Conservation (phyloP, 2,888 invertebrate species). For the Atrina japonica region DNA sequence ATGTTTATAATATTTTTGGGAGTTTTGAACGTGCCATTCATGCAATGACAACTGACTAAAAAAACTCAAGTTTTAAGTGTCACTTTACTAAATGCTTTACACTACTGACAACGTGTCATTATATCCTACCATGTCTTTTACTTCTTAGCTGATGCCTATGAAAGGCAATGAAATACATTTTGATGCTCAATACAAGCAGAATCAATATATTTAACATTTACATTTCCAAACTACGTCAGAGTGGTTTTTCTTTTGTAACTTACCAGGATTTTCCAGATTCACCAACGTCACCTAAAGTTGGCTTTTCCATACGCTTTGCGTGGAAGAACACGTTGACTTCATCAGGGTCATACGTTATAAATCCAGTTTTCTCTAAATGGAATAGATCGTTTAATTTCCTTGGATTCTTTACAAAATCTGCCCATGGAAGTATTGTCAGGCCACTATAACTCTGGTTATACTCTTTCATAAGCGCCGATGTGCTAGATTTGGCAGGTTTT, state of each 20-base stretch:
- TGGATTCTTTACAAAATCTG: constrained; percentile 65
- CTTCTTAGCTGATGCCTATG: no score
- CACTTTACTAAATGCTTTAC: no score
- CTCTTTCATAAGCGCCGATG: constrained; percentile 35
- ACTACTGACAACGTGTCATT: no score
- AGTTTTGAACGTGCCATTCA: no score
- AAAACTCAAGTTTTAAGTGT: no score
- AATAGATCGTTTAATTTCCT: constrained; percentile 62
- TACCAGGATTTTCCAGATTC: constrained; percentile 68
- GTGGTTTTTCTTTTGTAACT: constrained; percentile 28
- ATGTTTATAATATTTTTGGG: no score
- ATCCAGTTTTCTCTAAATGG: constrained; percentile 56
- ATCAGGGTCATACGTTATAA: constrained; percentile 64
- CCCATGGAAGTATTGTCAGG: constrained; percentile 68
- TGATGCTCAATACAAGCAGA: no score
- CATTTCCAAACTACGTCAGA: no score
- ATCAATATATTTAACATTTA: no score
- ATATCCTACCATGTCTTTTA: no score
- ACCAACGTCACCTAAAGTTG: constrained; percentile 64
- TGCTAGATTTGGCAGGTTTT: neutral
- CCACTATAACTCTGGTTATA: constrained; percentile 55
- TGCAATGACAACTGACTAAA: no score
- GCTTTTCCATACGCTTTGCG: constrained; percentile 65
- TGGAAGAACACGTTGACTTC: constrained; percentile 72
- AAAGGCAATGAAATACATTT: no score